A percentile compares a stretch with the other conserved stretches of the same genome.
Conservation (phyloP, 2,797 vertebrate species). For the Momotus momota region DNA sequence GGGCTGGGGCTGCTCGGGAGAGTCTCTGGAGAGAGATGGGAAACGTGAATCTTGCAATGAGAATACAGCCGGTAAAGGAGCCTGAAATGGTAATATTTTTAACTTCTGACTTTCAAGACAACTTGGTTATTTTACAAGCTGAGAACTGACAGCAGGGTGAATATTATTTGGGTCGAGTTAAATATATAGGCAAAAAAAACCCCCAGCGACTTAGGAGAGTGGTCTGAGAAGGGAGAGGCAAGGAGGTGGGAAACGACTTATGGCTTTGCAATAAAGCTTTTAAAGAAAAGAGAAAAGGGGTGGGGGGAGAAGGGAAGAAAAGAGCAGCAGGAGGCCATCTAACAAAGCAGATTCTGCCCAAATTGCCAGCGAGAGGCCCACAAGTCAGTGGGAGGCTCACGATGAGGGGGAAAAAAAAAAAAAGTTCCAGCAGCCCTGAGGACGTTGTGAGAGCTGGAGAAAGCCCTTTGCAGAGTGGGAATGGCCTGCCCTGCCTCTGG, state of each 20-base stretch:
- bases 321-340: conserved; percentile 55
- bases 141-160: neutral
- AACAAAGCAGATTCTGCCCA: conserved; percentile 63
- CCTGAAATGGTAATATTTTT: neutral
- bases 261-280: conserved; percentile 53
- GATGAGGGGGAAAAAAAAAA: neutral
- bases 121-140: conserved; percentile 16
- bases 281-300: conserved; percentile 20
- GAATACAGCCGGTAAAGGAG: neutral
- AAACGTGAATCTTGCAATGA: neutral
- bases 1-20: neutral
- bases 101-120: neutral
- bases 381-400: conserved; percentile 8
- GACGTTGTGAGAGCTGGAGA: conserved; percentile 15
- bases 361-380: conserved; percentile 50
- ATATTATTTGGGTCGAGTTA: neutral
- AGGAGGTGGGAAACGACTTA: conserved; percentile 46
- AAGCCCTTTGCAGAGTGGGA: neutral
- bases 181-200: neutral
- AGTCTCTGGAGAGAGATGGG: neutral
- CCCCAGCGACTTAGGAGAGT: neutral
- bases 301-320: conserved; percentile 31
- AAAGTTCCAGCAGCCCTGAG: neutral
- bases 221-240: neutral
- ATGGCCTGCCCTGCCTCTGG: neutral